Conservation (phyloP, 2,113 vertebrate genomes). For the Pandion haliaetus region DNA sequence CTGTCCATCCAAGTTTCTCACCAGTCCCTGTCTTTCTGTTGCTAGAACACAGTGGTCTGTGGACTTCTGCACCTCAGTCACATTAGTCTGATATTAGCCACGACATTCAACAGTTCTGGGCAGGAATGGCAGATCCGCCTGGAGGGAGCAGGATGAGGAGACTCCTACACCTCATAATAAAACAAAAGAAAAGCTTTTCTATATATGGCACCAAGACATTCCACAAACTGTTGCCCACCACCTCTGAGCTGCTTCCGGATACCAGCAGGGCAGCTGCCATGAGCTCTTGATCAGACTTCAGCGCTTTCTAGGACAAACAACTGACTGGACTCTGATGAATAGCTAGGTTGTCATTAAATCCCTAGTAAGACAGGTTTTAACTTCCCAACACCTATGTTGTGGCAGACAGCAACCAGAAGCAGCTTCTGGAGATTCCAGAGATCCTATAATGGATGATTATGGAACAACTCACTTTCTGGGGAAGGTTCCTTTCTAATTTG, state of each 20-base stretch:
- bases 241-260: neutral
- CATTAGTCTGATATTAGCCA: neutral
- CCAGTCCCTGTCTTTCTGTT: neutral
- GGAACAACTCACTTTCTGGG: neutral
- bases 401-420: neutral
- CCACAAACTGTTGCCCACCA: neutral
- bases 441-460: neutral
- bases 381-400: neutral
- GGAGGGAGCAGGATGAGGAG: neutral
- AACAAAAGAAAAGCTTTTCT: neutral
- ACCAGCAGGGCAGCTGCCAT: neutral
- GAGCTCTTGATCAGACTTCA: neutral
- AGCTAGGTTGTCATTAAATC: neutral
- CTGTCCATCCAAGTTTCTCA: rapidly evolving
- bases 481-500: neutral
- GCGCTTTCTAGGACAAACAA: neutral
- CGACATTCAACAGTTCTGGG: neutral
- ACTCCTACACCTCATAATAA: neutral
- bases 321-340: neutral
- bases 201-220: neutral
- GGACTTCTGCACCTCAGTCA: neutral
- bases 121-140: neutral
- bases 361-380: neutral
- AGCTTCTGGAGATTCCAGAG: neutral
- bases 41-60: neutral